phyloP scores from a whole-genome alignment of 2,888 invertebrate genomes.

The Trichopria drosophilae region DNA sequence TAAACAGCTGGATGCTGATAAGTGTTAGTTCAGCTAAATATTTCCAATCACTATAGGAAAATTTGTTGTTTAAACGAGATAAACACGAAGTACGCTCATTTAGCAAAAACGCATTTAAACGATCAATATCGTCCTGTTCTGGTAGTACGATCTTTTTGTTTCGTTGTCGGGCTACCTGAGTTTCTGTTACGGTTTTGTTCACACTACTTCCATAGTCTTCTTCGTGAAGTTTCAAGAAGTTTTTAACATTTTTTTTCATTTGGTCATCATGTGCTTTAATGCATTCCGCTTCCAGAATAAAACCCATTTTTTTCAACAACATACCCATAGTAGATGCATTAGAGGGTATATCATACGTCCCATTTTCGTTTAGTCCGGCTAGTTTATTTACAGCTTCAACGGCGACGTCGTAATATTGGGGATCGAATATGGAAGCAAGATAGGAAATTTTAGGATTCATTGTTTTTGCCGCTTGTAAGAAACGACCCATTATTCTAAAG shows the following conservation, averaged over 20 bases:
- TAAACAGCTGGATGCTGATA: conserved; percentile 14
- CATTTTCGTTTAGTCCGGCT: background rate
- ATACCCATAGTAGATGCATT: background rate
- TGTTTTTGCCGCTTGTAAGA: conserved; percentile 21
- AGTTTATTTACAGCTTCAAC: too few species aligned
- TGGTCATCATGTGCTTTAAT: too few species aligned
- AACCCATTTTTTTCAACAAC: background rate
- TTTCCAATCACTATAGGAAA: background rate
- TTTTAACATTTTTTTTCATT: conserved; percentile 16
- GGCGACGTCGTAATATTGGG: conserved; percentile 31
- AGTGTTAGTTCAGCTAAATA: conserved; percentile 10
- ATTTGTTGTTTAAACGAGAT: background rate
- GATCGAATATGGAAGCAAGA: conserved; percentile 33
- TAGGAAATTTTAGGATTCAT: conserved; percentile 30
- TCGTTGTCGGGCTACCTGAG: background rate
- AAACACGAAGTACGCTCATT: background rate
- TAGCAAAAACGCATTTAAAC: conserved; percentile 1
- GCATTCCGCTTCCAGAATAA: background rate
- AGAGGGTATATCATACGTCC: background rate
- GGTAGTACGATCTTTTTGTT: conserved; percentile 7
- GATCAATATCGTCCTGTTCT: conserved; percentile 3
- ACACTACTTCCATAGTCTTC: conserved; percentile 26
- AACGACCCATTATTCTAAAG: conserved; percentile 32
- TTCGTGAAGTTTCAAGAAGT: conserved; percentile 32
- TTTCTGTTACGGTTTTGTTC: conserved; percentile 26